Evolutionary conservation across 2,113 vertebrate genomes (phyloP).

Genomic region (Struthio camelus): DNA sequence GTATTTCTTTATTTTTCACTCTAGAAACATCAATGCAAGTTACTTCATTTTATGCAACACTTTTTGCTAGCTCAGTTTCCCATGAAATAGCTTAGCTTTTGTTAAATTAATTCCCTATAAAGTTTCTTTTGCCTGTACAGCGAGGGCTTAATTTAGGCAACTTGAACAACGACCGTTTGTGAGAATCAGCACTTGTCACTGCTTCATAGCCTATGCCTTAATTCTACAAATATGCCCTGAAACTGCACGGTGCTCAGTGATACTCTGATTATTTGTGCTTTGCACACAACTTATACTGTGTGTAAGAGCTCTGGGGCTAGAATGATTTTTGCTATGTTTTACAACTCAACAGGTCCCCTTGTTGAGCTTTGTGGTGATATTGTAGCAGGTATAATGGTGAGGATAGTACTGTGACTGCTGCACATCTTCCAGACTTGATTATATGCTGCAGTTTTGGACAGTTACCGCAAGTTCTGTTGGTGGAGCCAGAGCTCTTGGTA

Average conservation of each 20-base stretch:
- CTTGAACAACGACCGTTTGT: background rate
- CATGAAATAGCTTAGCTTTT: background rate
- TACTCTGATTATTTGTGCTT: background rate
- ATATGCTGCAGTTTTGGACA: background rate
- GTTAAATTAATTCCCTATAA: background rate
- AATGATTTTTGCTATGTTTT: background rate
- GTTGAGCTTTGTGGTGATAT: background rate
- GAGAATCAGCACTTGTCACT: background rate
- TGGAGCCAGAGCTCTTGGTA: background rate
- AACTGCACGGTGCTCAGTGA: background rate
- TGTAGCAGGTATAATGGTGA: background rate
- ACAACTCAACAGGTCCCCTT: background rate
- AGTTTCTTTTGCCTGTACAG: background rate
- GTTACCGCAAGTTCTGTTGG: background rate
- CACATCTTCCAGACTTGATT: background rate
- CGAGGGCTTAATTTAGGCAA: background rate
- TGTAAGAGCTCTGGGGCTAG: background rate
- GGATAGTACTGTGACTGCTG: background rate
- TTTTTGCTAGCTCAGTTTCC: background rate
- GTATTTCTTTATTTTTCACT: background rate
- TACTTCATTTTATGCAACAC: background rate
- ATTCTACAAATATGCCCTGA: background rate
- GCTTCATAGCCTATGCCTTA: background rate
- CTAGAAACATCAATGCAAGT: background rate
- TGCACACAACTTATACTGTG: background rate